Percentiles rank a stretch among this genome's conserved stretches.
phyloP scores from a whole-genome alignment of 2,113 vertebrate species.

The Phaethornis superciliosus region DNA sequence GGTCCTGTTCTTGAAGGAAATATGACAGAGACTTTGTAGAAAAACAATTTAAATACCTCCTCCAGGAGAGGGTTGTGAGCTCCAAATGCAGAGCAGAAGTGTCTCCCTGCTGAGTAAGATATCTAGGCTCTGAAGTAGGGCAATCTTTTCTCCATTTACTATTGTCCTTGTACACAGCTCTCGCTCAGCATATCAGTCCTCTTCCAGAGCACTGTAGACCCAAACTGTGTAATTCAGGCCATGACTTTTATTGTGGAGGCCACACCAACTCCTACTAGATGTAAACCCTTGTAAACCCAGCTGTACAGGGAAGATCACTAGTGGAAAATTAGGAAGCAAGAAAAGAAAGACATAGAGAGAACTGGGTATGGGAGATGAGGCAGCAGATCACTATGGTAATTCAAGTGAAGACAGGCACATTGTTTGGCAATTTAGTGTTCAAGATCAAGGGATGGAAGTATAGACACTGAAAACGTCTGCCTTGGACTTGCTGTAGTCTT shows the following conservation, averaged over 20 bases:
- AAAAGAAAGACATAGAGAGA: not conserved
- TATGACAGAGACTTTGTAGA: not conserved
- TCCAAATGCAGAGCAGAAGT: not conserved
- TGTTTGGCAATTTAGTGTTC: not conserved
- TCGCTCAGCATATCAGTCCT: not conserved
- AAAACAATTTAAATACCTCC: not conserved
- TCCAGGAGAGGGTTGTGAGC: not conserved
- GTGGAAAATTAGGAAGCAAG: not conserved
- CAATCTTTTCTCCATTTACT: not conserved
- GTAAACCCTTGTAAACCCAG: not conserved
- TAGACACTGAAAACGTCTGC: not conserved
- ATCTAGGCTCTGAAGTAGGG: not conserved
- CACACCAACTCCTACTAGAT: not conserved
- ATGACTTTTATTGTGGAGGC: not conserved
- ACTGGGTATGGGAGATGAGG: accelerated
- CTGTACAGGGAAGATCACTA: not conserved
- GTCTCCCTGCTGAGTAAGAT: not conserved
- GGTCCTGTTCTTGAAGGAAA: not conserved
- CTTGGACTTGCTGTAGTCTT: not conserved
- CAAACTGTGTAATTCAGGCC: not conserved
- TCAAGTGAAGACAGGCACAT: not conserved
- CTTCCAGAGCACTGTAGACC: not conserved
- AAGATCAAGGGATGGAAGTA: not conserved
- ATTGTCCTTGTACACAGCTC: not conserved
- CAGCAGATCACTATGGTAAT: not conserved